A percentile compares a stretch with the other conserved stretches of the same genome.
These are phyloP conservation scores for Drosophila setifemur DNA, from an alignment of 1,140 invertebrate genomes.

Conservation along the genomic window DNA sequence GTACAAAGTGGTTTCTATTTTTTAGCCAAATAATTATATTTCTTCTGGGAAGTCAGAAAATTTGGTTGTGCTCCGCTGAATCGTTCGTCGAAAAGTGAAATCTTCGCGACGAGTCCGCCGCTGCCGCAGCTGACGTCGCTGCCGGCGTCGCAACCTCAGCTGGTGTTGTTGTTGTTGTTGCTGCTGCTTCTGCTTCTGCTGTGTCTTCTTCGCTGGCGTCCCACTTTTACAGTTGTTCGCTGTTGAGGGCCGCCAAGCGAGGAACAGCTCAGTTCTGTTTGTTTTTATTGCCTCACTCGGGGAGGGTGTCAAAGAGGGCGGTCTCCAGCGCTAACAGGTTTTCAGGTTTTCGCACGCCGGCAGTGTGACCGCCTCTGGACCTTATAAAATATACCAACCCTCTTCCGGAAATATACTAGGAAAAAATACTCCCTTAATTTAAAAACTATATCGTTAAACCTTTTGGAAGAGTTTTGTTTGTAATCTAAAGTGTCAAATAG, in stretches of 20 bases:
- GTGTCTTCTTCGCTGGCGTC: constrained; percentile 55
- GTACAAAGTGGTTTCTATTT: constrained; percentile 13
- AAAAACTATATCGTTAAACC: too few species aligned
- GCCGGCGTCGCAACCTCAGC: constrained; percentile 12
- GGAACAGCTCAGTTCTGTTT: constrained; percentile 58
- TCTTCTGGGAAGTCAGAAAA: neutral
- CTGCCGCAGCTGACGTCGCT: constrained; percentile 26
- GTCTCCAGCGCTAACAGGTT: constrained; percentile 31
- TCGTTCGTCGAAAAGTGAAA: constrained; percentile 52
- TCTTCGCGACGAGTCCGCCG: constrained; percentile 18
- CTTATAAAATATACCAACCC: too few species aligned
- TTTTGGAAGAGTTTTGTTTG: too few species aligned
- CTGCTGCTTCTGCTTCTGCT: constrained; percentile 12
- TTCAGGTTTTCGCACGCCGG: constrained; percentile 34
- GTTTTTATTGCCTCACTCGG: constrained; percentile 60
- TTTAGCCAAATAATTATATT: constrained; percentile 4
- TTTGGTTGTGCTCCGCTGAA: constrained; percentile 26
- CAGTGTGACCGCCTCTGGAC: too few species aligned
- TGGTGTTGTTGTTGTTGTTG: neutral
- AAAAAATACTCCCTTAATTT: too few species aligned
- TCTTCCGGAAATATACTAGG: too few species aligned
- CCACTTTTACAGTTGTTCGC: constrained; percentile 70
- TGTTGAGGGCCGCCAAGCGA: constrained; percentile 37
- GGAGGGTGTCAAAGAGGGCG: neutral
- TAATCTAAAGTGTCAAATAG: too few species aligned